phyloP scores from a whole-genome alignment of 1,140 invertebrate genomes.

The Nasonia giraulti region DNA sequence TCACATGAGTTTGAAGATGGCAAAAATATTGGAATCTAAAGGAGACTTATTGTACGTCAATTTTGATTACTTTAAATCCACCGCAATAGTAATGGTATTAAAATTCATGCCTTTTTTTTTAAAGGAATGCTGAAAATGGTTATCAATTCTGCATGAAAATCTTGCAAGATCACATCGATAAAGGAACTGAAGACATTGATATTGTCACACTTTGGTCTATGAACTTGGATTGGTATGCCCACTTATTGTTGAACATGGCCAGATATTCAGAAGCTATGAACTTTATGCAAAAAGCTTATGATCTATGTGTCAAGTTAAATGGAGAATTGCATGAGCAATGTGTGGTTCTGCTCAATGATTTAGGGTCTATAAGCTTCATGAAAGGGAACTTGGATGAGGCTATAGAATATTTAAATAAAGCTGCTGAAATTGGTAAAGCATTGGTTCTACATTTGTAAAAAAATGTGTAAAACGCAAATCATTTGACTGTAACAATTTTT shows the following conservation, averaged over 20 bases:
- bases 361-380: conserved; percentile 84
- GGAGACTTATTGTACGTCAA: conserved; percentile 75
- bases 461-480: background rate
- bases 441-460: conserved; percentile 13
- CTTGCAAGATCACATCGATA: conserved; percentile 77
- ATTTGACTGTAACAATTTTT: conserved; percentile 1
- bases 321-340: conserved; percentile 83
- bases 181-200: conserved; percentile 76
- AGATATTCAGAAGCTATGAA: conserved; percentile 79
- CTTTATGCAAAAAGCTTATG: conserved; percentile 82
- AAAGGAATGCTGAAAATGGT: conserved; percentile 81
- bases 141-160: conserved; percentile 85
- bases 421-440: conserved; percentile 79
- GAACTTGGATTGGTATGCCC: conserved; percentile 87
- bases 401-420: conserved; percentile 82
- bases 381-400: conserved; percentile 81
- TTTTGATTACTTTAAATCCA: conserved; percentile 12
- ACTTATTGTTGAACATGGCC: conserved; percentile 81
- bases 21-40: conserved; percentile 80
- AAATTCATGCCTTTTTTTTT: conserved; percentile 50
- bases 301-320: conserved; percentile 79
- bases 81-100: background rate
- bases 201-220: conserved; percentile 80
- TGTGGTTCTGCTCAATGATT: conserved; percentile 88
- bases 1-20: conserved; percentile 86